A percentile compares a stretch with the other conserved stretches of the same genome.
These are phyloP conservation scores for Suricata suricatta DNA, from an alignment of 2,113 vertebrate species.

Conservation along the genomic window DNA sequence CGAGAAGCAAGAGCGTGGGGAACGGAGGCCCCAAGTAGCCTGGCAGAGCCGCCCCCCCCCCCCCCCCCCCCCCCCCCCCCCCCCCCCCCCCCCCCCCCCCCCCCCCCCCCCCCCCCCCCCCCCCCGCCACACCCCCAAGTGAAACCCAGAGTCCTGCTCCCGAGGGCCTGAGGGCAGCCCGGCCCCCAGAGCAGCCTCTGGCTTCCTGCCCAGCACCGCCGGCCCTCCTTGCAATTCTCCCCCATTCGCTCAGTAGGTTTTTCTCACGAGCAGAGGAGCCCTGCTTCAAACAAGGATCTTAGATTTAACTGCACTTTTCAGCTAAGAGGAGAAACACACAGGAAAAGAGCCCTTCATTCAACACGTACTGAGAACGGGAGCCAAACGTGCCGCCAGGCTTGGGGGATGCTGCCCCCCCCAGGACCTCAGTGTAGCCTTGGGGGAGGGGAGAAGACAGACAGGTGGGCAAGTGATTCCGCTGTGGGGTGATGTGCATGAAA, in stretches of 20 bases:
- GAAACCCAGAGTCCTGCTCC: background rate
- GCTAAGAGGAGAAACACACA: background rate
- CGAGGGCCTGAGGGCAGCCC: background rate
- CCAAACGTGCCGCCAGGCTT: background rate
- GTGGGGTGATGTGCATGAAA: no score
- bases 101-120: no score
- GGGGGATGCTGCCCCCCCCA: background rate
- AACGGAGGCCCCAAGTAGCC: accelerated
- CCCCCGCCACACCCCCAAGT: no score
- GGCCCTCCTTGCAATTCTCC: no score
- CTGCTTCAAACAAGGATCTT: conserved; percentile 11
- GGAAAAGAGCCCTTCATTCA: background rate
- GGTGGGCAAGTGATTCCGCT: background rate
- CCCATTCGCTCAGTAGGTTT: no score
- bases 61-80: no score
- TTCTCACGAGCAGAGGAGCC: background rate
- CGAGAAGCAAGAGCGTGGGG: background rate
- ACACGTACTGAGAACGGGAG: background rate
- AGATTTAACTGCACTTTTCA: background rate
- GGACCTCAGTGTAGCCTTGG: background rate
- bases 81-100: no score
- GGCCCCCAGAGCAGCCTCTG: background rate
- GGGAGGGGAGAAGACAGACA: background rate
- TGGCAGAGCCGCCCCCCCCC: no score
- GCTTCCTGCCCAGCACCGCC: accelerated